Conservation (phyloP, 2,113 vertebrate species). For the Pituophis catenifer region DNA sequence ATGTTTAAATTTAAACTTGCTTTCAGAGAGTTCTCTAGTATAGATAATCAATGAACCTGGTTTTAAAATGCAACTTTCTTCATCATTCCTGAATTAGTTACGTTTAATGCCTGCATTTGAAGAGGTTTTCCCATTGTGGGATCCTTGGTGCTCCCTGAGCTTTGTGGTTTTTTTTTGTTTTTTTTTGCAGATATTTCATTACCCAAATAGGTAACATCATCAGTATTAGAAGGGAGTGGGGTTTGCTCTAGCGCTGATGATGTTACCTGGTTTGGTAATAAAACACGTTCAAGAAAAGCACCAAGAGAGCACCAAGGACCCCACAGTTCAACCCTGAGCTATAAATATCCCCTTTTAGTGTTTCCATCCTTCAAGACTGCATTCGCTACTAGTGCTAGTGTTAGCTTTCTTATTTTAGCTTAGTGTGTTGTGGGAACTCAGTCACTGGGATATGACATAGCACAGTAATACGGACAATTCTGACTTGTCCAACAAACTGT, state of each 20-base stretch:
- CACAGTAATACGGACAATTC: not conserved
- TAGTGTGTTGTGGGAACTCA: not conserved
- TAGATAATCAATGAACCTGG: not conserved
- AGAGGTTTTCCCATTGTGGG: not conserved
- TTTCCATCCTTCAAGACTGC: not conserved
- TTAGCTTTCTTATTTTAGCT: not conserved
- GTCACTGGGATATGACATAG: not conserved
- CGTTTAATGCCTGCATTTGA: not conserved
- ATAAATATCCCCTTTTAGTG: not conserved
- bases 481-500: not conserved
- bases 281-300: not conserved
- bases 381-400: not conserved
- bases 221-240: not conserved
- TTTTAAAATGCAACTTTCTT: not conserved
- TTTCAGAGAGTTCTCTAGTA: not conserved
- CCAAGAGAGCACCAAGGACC: not conserved
- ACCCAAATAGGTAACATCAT: not conserved
- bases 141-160: not conserved
- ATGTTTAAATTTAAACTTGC: not conserved
- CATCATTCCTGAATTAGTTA: not conserved
- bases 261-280: not conserved
- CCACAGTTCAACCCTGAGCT: not conserved
- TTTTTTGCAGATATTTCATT: not conserved
- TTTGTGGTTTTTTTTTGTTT: not conserved
- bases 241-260: not conserved